Conservation (phyloP, 2,113 vertebrate species). For the Synchiropus splendidus region DNA sequence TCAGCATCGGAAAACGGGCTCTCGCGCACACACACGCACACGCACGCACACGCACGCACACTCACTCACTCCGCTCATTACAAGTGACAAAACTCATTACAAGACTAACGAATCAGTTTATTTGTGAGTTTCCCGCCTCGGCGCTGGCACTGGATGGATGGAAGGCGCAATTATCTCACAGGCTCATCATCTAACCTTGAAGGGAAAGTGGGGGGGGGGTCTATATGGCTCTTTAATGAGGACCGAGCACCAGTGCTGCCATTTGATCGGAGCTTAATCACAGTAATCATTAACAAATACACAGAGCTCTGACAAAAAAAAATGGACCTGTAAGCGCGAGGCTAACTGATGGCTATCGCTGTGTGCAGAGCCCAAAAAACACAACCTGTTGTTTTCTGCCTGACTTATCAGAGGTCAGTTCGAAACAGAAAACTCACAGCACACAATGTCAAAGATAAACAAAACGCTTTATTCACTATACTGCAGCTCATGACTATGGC, state of each 20-base stretch:
- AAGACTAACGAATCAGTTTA: conserved; percentile 12
- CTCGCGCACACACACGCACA: conserved; percentile 11
- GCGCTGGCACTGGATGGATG: conserved; percentile 1
- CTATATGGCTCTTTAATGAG: conserved; percentile 50
- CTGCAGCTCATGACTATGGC: too few relatives aligned
- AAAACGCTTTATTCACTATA: too few relatives aligned
- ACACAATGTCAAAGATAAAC: too few relatives aligned
- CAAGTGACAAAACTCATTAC: conserved; percentile 22
- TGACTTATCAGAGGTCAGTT: too few relatives aligned
- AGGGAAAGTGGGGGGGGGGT: conserved; percentile 31
- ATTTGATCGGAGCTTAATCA: conserved; percentile 62
- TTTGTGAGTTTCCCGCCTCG: conserved; percentile 18
- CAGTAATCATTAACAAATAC: conserved; percentile 62
- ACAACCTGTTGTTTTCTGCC: too few relatives aligned
- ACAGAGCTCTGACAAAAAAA: conserved; percentile 41
- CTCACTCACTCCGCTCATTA: not conserved
- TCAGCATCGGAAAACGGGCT: conserved; percentile 14
- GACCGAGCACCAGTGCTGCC: conserved; percentile 29
- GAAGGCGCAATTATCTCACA: conserved; percentile 31
- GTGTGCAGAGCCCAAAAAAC: too few relatives aligned
- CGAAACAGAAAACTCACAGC: conserved; percentile 3
- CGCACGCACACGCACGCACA: conserved; percentile 8
- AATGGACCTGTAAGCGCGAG: conserved; percentile 6
- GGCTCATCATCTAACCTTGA: conserved; percentile 28
- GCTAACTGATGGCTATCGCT: too few relatives aligned